Percentiles rank a stretch among this genome's conserved stretches.
Evolutionary conservation across 2,888 invertebrate species (phyloP).

Genomic region (Charanyca ferruginea): DNA sequence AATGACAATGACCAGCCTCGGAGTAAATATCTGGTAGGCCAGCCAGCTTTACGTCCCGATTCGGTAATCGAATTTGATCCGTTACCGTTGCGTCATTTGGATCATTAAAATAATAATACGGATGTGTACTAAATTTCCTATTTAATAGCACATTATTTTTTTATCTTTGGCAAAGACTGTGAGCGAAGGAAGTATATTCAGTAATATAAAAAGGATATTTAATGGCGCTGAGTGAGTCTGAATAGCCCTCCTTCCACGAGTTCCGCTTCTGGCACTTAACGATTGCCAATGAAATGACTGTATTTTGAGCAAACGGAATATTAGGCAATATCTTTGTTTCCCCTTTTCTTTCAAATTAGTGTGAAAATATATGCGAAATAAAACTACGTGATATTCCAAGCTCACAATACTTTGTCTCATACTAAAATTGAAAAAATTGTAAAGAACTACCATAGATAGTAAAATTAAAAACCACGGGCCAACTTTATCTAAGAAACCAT

Average conservation of each 20-base stretch:
- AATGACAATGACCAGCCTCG: slow-evolving; percentile 34
- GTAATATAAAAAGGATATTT: slow-evolving; percentile 22
- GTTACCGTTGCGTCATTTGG: slow-evolving; percentile 33
- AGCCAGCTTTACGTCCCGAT: slow-evolving; percentile 37
- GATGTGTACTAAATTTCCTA: slow-evolving; percentile 35
- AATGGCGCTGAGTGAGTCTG: slow-evolving; percentile 13
- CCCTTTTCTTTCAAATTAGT: slow-evolving; percentile 13
- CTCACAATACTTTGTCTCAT: neutral
- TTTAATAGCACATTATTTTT: slow-evolving; percentile 25
- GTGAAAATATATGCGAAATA: slow-evolving; percentile 3
- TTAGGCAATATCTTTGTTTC: slow-evolving; percentile 23
- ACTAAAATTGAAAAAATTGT: too few species aligned
- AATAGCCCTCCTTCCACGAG: slow-evolving; percentile 3
- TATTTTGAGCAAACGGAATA: slow-evolving; percentile 10
- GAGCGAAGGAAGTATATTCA: slow-evolving; percentile 6
- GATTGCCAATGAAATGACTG: slow-evolving; percentile 27
- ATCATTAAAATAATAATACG: slow-evolving; percentile 48
- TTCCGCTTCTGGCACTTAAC: slow-evolving; percentile 22
- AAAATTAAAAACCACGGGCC: slow-evolving; percentile 5
- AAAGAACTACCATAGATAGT: too few species aligned
- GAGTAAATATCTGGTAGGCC: slow-evolving; percentile 41
- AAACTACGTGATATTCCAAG: slow-evolving; percentile 5
- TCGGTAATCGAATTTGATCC: slow-evolving; percentile 51
- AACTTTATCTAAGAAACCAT: slow-evolving; percentile 10
- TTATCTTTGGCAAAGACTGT: slow-evolving; percentile 21